Evolutionary conservation across 1,140 invertebrate species (phyloP).

Genomic region (Bilobella aurantiaca): DNA sequence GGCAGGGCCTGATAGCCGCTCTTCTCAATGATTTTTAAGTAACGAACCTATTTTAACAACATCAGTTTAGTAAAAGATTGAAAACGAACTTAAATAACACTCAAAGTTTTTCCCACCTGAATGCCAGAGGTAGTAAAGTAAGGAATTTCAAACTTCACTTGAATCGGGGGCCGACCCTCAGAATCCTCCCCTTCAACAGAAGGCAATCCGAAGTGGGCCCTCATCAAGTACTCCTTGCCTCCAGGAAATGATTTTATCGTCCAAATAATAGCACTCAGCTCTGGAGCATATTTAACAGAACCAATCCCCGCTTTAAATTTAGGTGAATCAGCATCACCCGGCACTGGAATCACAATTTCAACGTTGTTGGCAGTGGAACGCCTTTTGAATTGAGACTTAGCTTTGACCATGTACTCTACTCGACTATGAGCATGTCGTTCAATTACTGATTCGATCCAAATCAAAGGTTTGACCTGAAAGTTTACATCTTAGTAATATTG

Average conservation of each 20-base stretch:
- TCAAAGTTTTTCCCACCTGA: slow-evolving; percentile 52
- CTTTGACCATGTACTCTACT: slow-evolving; percentile 99
- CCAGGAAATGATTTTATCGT: slow-evolving; percentile 99
- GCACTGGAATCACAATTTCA: slow-evolving; percentile 97
- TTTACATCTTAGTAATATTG: not conserved
- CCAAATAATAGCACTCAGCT: slow-evolving; percentile 97
- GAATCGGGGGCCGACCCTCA: slow-evolving; percentile 95
- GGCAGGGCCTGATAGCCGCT: slow-evolving; percentile 98
- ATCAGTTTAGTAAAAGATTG: not conserved
- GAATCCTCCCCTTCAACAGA: slow-evolving; percentile 90
- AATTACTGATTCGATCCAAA: slow-evolving; percentile 99
- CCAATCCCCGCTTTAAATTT: slow-evolving; percentile 99
- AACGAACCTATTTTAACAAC: slow-evolving; percentile 56
- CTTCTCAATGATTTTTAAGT: slow-evolving; percentile 99
- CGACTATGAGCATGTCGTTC: slow-evolving; percentile 95
- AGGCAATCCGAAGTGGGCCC: slow-evolving; percentile 97
- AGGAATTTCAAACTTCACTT: slow-evolving; percentile 99
- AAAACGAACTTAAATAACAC: not conserved
- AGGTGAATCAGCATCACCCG: slow-evolving; percentile 95
- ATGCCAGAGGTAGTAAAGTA: slow-evolving; percentile 99
- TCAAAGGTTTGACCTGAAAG: slow-evolving; percentile 77
- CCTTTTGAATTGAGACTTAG: slow-evolving; percentile 97
- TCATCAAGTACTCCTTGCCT: slow-evolving; percentile 97
- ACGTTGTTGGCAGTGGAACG: slow-evolving; percentile 98
- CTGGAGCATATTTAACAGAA: slow-evolving; percentile 93